A percentile compares a stretch with the other conserved stretches of the same genome.
Conservation (phyloP, 1,140 invertebrate genomes). For the Drosophila rufa region DNA sequence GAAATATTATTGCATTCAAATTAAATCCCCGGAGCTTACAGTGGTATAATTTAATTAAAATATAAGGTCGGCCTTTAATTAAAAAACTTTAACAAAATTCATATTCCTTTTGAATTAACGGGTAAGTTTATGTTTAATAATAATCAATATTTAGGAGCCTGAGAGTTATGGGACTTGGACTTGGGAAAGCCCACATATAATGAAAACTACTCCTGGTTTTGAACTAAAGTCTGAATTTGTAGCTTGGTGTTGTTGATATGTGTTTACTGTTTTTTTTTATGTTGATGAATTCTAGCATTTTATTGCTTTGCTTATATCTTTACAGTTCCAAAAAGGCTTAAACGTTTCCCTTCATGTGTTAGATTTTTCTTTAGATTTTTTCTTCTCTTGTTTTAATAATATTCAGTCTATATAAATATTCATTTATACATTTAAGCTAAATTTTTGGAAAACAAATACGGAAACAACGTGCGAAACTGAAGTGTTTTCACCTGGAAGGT, state of each 20-base stretch:
- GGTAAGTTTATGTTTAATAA: no score
- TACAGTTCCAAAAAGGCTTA: slow-evolving; percentile 46
- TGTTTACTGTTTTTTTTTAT: slow-evolving; percentile 69
- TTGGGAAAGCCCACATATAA: background rate
- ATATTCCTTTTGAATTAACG: no score
- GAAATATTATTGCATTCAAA: background rate
- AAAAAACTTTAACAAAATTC: no score
- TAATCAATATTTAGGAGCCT: no score
- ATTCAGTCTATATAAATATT: slow-evolving; percentile 84
- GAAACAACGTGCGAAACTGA: slow-evolving; percentile 30
- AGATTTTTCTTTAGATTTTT: slow-evolving; percentile 45
- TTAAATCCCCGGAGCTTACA: no score
- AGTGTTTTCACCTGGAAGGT: slow-evolving; percentile 57
- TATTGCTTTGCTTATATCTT: slow-evolving; percentile 45
- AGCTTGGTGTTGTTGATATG: slow-evolving; percentile 65
- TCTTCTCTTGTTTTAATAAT: slow-evolving; percentile 71
- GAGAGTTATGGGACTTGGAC: no score
- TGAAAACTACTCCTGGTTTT: slow-evolving; percentile 2
- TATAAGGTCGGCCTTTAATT: no score
- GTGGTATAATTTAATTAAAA: no score
- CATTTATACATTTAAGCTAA: slow-evolving; percentile 79
- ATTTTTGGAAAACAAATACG: slow-evolving; percentile 48
- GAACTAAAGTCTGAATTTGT: slow-evolving; percentile 27
- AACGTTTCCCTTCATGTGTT: slow-evolving; percentile 42
- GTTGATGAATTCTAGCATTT: slow-evolving; percentile 48